Evolutionary conservation across 2,113 vertebrate genomes (phyloP), one percentile per base, ranked within the genome.

Genomic region (Lophius piscatorius): DNA sequence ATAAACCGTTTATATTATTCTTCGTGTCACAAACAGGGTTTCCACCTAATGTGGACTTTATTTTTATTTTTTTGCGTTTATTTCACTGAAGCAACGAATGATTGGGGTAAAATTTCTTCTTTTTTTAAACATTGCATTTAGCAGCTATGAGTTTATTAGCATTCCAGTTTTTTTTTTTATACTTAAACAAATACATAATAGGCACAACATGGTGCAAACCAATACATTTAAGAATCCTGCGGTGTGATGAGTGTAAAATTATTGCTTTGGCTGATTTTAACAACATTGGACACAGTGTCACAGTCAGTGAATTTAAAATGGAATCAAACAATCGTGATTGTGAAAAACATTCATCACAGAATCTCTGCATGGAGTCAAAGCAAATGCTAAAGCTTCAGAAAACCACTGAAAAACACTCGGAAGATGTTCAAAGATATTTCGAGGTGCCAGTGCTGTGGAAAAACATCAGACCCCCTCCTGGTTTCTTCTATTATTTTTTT

Each of bases 211-310:
- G 65, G 63, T 64, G 70, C 74, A 61, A 67, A 82, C 49, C 29
- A 60, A 71, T 4, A 75, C n/a, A 24, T 69, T 50, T 54, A 68
- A 70, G 26, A 54, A 56, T 65, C 42, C 48, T 68, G 61, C 64
- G 16, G 46, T 59, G 73, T 35, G 35, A 58, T 68, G 24, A 80
- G 72, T 77, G 74, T 59, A 57, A 85, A 12, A 73, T 84, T 75
- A 83, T 82, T 89, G 87, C 82, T 85, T 84, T 88, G 87, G 83
- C 79, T 80, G 70, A 82, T n/a, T n/a, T n/a, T n/a, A 63, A 64
- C 51, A 66, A 72, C 74, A 61, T 55, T 66, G 65, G 56, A 74
- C 59, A 67, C 28, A 75, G 64, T 49, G 74, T 86, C 70, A 89
- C 84, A 89, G 87, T 89, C 84, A 70, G 33, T 72, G 50, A 46